phyloP scores from a whole-genome alignment of 1,140 invertebrate genomes.

The Ceratina australensis region DNA sequence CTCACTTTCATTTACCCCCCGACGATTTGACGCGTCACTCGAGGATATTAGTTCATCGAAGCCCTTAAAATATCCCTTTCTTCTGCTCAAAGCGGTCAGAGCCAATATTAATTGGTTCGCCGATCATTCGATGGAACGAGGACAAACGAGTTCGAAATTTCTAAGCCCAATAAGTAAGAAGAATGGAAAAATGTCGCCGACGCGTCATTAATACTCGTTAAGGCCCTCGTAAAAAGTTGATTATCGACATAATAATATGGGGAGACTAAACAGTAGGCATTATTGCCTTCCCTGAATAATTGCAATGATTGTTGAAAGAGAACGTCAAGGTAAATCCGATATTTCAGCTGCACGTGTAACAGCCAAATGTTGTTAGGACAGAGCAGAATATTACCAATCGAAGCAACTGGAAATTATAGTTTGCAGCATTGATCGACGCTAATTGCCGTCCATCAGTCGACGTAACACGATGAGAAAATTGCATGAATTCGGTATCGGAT shows the following conservation, averaged over 20 bases:
- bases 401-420: background rate
- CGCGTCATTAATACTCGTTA: background rate
- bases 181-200: background rate
- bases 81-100: constrained; percentile 19
- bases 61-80: constrained; percentile 55
- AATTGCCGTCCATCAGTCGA: background rate
- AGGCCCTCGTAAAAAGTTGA: background rate
- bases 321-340: background rate
- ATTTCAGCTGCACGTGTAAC: background rate
- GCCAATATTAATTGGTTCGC: constrained; percentile 18
- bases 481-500: background rate
- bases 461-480: background rate
- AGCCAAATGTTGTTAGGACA: background rate
- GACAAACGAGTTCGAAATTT: constrained; percentile 4
- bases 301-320: background rate
- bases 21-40: constrained; percentile 49
- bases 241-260: background rate
- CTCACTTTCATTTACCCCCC: constrained; percentile 68
- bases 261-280: background rate
- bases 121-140: constrained; percentile 33
- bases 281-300: background rate
- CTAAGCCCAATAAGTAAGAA: background rate
- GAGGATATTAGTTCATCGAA: constrained; percentile 59
- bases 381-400: background rate
- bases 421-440: background rate